These are phyloP conservation scores for Etheostoma nigrum DNA, from an alignment of 2,797 vertebrate genomes.

Conservation along the genomic window DNA sequence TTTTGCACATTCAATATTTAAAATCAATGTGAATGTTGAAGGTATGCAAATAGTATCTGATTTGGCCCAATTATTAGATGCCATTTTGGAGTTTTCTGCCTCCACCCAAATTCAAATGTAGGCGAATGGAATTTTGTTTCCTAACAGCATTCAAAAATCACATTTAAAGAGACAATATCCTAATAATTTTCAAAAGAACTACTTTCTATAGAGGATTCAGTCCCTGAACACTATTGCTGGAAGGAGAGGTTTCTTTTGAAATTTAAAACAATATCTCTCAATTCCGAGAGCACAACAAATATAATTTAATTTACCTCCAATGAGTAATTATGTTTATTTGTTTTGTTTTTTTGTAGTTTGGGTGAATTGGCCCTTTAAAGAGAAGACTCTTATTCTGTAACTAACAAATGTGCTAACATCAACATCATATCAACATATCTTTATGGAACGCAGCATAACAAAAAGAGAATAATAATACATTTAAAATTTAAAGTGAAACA, in stretches of 20 bases:
- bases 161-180: neutral
- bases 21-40: neutral
- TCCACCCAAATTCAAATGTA: neutral
- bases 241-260: neutral
- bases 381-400: neutral
- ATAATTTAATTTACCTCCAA: neutral
- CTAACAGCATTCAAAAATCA: neutral
- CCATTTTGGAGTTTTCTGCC: neutral
- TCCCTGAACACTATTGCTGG: neutral
- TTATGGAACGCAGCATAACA: neutral
- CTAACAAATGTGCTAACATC: neutral
- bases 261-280: neutral
- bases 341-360: neutral
- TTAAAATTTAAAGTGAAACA: slow-evolving; percentile 7
- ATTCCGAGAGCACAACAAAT: neutral
- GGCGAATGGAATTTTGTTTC: neutral
- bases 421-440: neutral
- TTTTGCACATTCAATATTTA: neutral
- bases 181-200: no score
- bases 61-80: neutral
- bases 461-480: neutral
- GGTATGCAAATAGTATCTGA: neutral
- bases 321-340: neutral
- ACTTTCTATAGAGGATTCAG: no score
- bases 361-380: neutral